A percentile compares a stretch with the other conserved stretches of the same genome.
Conservation (phyloP, 2,888 invertebrate genomes). For the Steinernema scapterisci region DNA sequence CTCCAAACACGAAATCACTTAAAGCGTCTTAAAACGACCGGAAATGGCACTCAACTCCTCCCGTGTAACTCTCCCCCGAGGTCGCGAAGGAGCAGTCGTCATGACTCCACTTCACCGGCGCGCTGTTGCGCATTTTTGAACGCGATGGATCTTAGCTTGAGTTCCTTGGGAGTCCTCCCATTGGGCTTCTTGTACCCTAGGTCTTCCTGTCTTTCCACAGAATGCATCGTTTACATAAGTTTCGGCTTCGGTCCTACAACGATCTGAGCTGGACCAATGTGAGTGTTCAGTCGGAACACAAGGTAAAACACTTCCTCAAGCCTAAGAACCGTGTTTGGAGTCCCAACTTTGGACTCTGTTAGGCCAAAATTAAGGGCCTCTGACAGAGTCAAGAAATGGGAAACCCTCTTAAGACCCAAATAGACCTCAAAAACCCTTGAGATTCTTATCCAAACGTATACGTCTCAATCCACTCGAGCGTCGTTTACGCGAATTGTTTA, state of each 20-base stretch:
- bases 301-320: constrained; percentile 1
- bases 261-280: constrained; percentile 19
- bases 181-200: not conserved
- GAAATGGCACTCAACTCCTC: constrained; percentile 11
- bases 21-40: not conserved
- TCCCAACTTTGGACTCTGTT: too few species aligned
- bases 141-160: not conserved
- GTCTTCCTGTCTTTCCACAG: not conserved
- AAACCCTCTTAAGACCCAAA: too few species aligned
- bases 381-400: too few species aligned
- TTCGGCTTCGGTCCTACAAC: constrained; percentile 21
- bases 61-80: not conserved
- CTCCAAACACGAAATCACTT: constrained; percentile 16
- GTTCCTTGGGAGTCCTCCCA: not conserved
- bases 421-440: not conserved
- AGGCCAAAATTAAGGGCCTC: too few species aligned
- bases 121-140: constrained; percentile 31
- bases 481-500: not conserved
- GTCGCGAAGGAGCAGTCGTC: constrained; percentile 4
- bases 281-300: not conserved
- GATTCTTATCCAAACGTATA: not conserved
- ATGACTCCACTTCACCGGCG: not conserved
- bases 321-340: too few species aligned
- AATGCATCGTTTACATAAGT: not conserved
- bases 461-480: not conserved